Evolutionary conservation across 2,888 invertebrate genomes (phyloP).

Genomic region (Apomyelois bistriatella): DNA sequence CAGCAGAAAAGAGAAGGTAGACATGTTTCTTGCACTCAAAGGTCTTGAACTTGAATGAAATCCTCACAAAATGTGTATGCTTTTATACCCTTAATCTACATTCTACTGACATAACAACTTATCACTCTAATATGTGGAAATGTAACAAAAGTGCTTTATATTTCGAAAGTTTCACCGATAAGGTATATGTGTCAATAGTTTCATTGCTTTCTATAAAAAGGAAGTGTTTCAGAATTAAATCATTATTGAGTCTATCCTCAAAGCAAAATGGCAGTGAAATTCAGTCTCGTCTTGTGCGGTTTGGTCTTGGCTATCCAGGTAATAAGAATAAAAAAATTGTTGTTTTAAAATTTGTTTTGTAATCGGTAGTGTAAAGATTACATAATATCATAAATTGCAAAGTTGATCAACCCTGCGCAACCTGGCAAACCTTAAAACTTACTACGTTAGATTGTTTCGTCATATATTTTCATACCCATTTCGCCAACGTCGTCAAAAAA

Average conservation of each 20-base stretch:
- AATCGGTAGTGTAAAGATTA: no score
- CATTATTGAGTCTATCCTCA: neutral
- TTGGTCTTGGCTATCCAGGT: constrained; percentile 5
- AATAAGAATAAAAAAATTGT: constrained; percentile 5
- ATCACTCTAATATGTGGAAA: neutral
- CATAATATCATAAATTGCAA: no score
- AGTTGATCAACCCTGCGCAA: no score
- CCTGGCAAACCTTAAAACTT: no score
- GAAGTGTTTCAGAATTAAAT: neutral
- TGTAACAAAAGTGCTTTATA: neutral
- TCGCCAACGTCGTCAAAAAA: no score
- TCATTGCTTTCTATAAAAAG: neutral
- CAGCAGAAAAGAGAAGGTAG: constrained; percentile 25
- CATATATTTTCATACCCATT: no score
- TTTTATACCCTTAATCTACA: no score
- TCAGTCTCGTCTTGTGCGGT: neutral
- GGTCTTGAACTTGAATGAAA: neutral
- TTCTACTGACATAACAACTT: neutral
- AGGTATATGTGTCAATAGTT: neutral
- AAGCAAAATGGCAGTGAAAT: neutral
- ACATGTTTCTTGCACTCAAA: constrained; percentile 21
- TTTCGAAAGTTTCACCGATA: neutral
- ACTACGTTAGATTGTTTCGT: no score
- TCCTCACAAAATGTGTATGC: neutral
- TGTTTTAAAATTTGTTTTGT: no score